Conservation (phyloP, 2,113 vertebrate species). For the Vanacampus margaritifer region DNA sequence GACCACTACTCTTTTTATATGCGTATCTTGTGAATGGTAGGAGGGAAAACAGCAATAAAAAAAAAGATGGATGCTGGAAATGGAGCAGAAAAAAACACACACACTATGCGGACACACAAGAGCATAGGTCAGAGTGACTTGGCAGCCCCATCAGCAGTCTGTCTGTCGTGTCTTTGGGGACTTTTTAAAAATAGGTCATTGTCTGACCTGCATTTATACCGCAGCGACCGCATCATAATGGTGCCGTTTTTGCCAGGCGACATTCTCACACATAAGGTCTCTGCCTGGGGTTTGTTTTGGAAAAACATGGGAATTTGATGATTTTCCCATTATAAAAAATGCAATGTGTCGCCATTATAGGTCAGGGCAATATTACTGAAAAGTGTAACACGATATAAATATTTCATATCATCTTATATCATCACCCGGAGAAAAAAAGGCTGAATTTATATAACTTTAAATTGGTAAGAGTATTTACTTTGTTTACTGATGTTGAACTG, state of each 20-base stretch:
- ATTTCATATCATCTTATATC: too few species aligned
- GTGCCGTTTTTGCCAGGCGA: conserved; percentile 46
- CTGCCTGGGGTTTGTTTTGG: background rate
- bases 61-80: conserved; percentile 4
- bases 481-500: too few species aligned
- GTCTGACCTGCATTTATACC: conserved; percentile 66
- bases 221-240: conserved; percentile 60
- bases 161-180: conserved; percentile 46
- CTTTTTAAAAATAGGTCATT: conserved; percentile 66
- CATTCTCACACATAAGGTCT: conserved; percentile 27
- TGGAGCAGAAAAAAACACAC: conserved; percentile 3
- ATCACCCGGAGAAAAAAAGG: too few species aligned
- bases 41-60: background rate
- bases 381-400: too few species aligned
- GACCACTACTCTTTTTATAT: background rate
- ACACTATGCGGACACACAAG: conserved; percentile 16
- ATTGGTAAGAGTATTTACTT: too few species aligned
- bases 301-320: background rate
- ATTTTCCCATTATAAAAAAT: background rate
- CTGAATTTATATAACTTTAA: too few species aligned
- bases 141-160: conserved; percentile 20
- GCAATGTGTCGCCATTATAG: background rate
- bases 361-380: too few species aligned
- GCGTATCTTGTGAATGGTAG: background rate
- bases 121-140: conserved; percentile 48